A percentile compares a stretch with the other conserved stretches of the same genome.
Conservation (phyloP, 1,140 invertebrate genomes). For the Samia ricini region DNA sequence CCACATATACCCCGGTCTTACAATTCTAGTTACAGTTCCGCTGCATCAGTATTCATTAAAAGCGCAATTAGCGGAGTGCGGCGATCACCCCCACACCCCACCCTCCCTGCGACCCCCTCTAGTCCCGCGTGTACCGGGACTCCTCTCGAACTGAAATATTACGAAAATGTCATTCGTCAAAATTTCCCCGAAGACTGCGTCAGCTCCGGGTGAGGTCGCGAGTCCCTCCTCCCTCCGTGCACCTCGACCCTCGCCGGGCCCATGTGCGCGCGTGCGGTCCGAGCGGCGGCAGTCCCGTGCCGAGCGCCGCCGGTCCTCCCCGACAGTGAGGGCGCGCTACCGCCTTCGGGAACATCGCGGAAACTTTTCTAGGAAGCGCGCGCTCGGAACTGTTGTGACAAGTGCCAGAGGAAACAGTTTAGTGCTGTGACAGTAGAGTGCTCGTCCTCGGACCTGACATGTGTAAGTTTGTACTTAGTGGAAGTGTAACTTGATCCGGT, state of each 20-base stretch:
- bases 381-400: no score
- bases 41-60: slow-evolving; percentile 47
- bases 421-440: no score
- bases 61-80: slow-evolving; percentile 62
- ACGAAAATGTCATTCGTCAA: slow-evolving; percentile 57
- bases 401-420: no score
- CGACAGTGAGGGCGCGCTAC: slow-evolving; percentile 16
- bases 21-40: slow-evolving; percentile 12
- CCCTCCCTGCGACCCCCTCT: not conserved
- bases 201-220: slow-evolving; percentile 21
- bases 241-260: slow-evolving; percentile 1
- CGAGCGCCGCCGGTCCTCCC: slow-evolving; percentile 19
- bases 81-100: slow-evolving; percentile 26
- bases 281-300: slow-evolving; percentile 13
- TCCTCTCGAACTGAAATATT: slow-evolving; percentile 38
- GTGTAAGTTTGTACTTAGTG: no score
- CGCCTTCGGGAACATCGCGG: slow-evolving; percentile 3
- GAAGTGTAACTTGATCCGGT: no score
- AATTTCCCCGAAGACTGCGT: slow-evolving; percentile 48
- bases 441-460: no score
- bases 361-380: no score
- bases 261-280: slow-evolving; percentile 9
- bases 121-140: no score
- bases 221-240: slow-evolving; percentile 14
- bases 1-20: no score